Evolutionary conservation across 2,113 vertebrate species (phyloP), one percentile per base, ranked within the genome.

Genomic region (Anoura caudifer): DNA sequence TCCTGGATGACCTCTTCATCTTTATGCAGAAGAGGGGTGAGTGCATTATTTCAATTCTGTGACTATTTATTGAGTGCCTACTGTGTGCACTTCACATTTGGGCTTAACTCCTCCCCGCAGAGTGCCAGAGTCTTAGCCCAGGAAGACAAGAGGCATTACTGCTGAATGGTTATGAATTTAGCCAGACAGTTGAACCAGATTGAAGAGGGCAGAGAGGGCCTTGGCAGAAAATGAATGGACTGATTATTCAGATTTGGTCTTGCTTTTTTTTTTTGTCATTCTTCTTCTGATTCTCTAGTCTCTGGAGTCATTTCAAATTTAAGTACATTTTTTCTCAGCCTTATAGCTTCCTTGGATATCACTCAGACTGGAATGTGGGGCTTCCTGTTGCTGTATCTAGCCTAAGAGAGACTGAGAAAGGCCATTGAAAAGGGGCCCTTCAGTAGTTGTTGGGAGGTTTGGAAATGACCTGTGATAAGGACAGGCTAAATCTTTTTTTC

Each of bases 11-110:
- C 50, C 99, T 99, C 69, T 99, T 99, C 94, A 61, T 99, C 97
- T 99, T 99, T 75, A 99, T 99, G 99, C 99, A 99, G 98, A 99
- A 99, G 98, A 99, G 99, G 98, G 99, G 99, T 99, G 95, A 98
- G 98, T 98, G 10, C 43, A 12, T 90, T 24, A 24, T 87, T 87
- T 72, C 69, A 17, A 17, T 70, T 83, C 56, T 22, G 24, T 59
- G 31, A 24, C 43, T 77, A 52, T 69, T 75, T 63, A 43, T 56
- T 31, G 81, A 92, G 50, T 75, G 17, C 45, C 76, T 96, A 31
- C 87, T 54, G 17, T 90, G 38, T 59, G 31, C 47, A 56, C 33
- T 61, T 89, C 47, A 56, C 56, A 82, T 56, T 61, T 59, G 9
- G 26, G 54, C 24, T 6, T 61, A 43, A 82, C 80, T 59, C 22